A percentile compares a stretch with the other conserved stretches of the same genome.
These are phyloP conservation scores for Agrilus biguttatus DNA, from an alignment of 2,888 invertebrate genomes.

Conservation along the genomic window DNA sequence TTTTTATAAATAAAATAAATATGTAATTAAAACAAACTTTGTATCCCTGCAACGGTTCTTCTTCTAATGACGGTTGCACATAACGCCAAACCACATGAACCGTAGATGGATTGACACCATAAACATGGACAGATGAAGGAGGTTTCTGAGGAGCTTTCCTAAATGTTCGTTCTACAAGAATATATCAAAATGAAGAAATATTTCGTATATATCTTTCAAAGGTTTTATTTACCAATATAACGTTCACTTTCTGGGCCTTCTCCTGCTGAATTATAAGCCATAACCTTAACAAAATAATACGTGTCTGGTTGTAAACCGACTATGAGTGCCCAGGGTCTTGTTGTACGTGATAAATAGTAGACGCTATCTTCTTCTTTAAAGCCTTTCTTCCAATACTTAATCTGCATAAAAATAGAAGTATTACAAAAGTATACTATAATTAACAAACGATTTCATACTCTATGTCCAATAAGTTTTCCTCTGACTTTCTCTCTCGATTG, in stretches of 20 bases:
- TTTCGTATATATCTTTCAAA: background rate
- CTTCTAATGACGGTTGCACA: conserved; percentile 75
- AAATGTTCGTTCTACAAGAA: conserved; percentile 58
- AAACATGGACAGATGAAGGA: conserved; percentile 80
- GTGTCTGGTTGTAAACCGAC: conserved; percentile 88
- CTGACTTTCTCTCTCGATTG: conserved; percentile 70
- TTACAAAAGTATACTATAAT: background rate
- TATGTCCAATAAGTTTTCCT: conserved; percentile 83
- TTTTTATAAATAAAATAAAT: conserved; percentile 1
- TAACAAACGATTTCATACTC: conserved; percentile 34
- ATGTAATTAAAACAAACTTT: conserved; percentile 43
- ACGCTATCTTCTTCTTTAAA: conserved; percentile 64
- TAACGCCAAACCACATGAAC: conserved; percentile 87
- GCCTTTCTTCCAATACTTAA: conserved; percentile 80
- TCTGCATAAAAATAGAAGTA: conserved; percentile 28
- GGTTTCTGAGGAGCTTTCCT: conserved; percentile 89
- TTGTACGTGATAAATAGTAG: conserved; percentile 73
- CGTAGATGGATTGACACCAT: conserved; percentile 71
- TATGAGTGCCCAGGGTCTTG: conserved; percentile 74
- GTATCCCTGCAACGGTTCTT: conserved; percentile 88
- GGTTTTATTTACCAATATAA: conserved; percentile 41
- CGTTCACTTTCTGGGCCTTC: conserved; percentile 92
- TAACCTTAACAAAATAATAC: conserved; percentile 82
- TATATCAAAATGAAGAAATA: background rate
- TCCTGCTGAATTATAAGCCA: conserved; percentile 93